Evolutionary conservation across 2,888 invertebrate species (phyloP), one percentile per base, ranked within the genome.

Genomic region (Sarcophaga rosellei): DNA sequence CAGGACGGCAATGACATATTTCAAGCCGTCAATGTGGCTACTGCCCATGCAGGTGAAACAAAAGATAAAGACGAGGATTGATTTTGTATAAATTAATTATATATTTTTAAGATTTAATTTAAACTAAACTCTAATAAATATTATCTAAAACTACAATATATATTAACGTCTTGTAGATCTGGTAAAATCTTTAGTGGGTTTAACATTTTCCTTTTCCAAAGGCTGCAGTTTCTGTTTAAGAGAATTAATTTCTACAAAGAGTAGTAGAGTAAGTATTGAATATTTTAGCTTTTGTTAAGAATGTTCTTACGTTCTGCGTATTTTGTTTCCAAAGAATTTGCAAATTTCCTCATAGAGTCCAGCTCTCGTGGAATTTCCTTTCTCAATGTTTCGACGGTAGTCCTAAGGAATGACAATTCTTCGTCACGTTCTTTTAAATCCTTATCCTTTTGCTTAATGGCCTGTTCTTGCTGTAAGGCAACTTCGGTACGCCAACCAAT

Each of bases 1-100:
- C 94, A 95, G 25, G 94, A 95, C 88, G 95, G 95, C 35, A 35
- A 35, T 59, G 95, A 95, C 89, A 94, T 97, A 44, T 96, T 96
- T 45, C 95, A 95, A 53, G 95, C 89, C 0, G 95, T 96, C 0
- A 95, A 95, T 89, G 95, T 96, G 91, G 94, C 93, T 11, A 91
- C 94, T 12, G 92, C 93, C 59, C 92, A 90, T 15, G 89, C 70
- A 17, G 85, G 84, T 20, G 84, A 88, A 20, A 65, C 68, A 2
- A 72, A 25, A 61, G 70, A 81, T n/a, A 82, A 59, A 0, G 78
- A 69, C 4, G 74, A 84, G 12, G 78, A 85, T 77, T 86, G 57
- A 78, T 59, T 80, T 47, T 3, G 53, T 17, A 53, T 20, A 65
- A 70, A 75, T 74, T 59, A 74, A 35, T 53, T 53, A 15, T 81